Conservation (phyloP, 2,888 invertebrate species). For the Mesopsocus fuscifrons region DNA sequence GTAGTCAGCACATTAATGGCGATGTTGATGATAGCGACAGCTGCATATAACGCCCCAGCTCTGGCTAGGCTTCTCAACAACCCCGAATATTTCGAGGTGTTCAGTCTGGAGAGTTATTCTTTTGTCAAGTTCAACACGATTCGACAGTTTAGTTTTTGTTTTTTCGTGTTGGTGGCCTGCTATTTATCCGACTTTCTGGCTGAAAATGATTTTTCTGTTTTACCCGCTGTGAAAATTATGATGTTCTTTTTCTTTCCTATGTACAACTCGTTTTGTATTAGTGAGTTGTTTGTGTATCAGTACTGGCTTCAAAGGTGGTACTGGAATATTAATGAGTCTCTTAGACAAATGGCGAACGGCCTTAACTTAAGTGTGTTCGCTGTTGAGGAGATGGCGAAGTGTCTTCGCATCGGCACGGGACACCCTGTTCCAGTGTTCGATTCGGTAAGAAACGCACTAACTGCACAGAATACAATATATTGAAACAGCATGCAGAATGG, state of each 20-base stretch:
- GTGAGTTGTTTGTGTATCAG: background rate
- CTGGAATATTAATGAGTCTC: background rate
- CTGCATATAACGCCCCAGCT: background rate
- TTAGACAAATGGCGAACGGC: background rate
- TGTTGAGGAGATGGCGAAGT: too few relatives aligned
- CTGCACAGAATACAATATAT: too few relatives aligned
- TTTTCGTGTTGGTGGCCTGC: background rate
- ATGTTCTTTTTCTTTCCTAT: slow-evolving; percentile 5
- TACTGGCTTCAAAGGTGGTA: background rate
- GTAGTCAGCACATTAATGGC: slow-evolving; percentile 5
- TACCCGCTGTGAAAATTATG: background rate
- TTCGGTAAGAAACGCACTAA: too few relatives aligned
- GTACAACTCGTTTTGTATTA: slow-evolving; percentile 5
- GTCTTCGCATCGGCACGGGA: too few relatives aligned
- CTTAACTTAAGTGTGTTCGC: too few relatives aligned
- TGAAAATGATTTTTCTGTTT: background rate
- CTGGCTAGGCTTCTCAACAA: background rate
- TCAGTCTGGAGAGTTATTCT: background rate
- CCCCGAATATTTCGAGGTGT: slow-evolving; percentile 1
- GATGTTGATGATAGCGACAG: slow-evolving; percentile 3
- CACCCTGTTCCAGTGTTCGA: too few relatives aligned
- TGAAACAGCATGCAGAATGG: too few relatives aligned
- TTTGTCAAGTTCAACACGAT: background rate
- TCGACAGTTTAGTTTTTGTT: background rate
- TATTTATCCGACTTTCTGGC: background rate